Conservation (phyloP, 2,797 vertebrate genomes). For the Lycodopsis pacificus region DNA sequence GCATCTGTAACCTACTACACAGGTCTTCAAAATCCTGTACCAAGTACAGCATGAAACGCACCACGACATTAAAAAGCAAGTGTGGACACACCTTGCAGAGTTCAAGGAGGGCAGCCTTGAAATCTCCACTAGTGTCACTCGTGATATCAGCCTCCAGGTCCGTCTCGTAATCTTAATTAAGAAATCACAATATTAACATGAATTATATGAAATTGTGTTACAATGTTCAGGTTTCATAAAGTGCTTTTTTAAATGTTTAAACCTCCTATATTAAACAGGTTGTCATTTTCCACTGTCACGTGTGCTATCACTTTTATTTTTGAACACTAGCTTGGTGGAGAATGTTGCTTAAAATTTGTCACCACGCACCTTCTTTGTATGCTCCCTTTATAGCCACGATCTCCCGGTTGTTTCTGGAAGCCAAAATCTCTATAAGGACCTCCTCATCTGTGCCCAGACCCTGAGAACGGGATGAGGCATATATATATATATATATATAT, state of each 20-base stretch:
- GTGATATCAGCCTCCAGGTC: conserved; percentile 90
- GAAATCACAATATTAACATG: conserved; percentile 25
- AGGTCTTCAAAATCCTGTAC: not conserved
- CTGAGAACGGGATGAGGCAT: conserved; percentile 69
- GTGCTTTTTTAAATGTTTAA: not conserved
- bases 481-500: too few species aligned
- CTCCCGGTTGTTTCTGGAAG: conserved; percentile 90
- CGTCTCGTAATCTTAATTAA: conserved; percentile 88
- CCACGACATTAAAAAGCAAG: not conserved
- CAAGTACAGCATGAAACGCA: not conserved
- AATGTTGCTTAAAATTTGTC: not conserved
- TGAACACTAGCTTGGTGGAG: not conserved
- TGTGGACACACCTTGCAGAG: conserved; percentile 88
- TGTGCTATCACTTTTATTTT: not conserved
- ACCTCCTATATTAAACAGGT: not conserved
- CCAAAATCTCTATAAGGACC: conserved; percentile 91
- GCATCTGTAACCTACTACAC: not conserved
- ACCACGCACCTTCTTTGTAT: conserved; percentile 89
- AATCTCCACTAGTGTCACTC: conserved; percentile 92
- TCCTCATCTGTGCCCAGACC: conserved; percentile 95
- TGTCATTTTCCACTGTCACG: not conserved
- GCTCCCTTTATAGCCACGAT: conserved; percentile 85
- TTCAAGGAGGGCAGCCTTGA: conserved; percentile 87
- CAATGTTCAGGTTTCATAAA: not conserved
- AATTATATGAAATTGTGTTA: not conserved